These are phyloP conservation scores for Ormyrus rosae DNA, from an alignment of 2,888 invertebrate genomes.

Conservation along the genomic window DNA sequence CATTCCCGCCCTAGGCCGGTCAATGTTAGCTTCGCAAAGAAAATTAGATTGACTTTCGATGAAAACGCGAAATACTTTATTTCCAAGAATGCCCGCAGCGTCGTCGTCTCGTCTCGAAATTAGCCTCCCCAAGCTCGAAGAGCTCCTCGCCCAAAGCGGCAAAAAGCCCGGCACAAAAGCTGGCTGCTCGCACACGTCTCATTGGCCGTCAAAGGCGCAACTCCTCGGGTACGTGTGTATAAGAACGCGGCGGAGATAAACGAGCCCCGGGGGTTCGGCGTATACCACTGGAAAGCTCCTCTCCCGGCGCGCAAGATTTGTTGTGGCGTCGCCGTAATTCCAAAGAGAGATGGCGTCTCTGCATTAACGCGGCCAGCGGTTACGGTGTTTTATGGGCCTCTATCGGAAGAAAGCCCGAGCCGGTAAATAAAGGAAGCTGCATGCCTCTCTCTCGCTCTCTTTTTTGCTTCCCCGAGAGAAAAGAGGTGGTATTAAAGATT, in stretches of 20 bases:
- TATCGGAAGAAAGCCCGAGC: conserved; percentile 19
- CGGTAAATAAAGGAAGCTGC: conserved; percentile 45
- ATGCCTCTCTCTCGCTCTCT: background rate
- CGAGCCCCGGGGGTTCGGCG: conserved; percentile 27
- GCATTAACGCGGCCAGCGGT: conserved; percentile 36
- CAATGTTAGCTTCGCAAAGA: too few relatives aligned
- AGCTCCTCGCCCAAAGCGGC: background rate
- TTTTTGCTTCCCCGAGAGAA: background rate
- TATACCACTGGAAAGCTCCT: conserved; percentile 31
- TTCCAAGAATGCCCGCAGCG: too few relatives aligned
- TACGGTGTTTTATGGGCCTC: conserved; percentile 45
- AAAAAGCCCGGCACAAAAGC: background rate
- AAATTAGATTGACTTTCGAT: too few relatives aligned
- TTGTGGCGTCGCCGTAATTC: conserved; percentile 53
- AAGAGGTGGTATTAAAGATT: conserved; percentile 20
- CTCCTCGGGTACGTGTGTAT: background rate
- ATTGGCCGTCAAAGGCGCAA: conserved; percentile 27
- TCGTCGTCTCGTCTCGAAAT: too few relatives aligned
- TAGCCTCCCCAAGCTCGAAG: background rate
- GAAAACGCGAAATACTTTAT: too few relatives aligned
- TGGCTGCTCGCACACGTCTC: background rate
- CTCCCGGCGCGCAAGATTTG: conserved; percentile 43
- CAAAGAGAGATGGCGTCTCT: conserved; percentile 50
- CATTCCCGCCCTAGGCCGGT: too few relatives aligned
- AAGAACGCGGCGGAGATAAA: conserved; percentile 29